Base-by-base conservation (phyloP, 92 coral and sea anemone species). In the Porites cylindrica region DNA sequence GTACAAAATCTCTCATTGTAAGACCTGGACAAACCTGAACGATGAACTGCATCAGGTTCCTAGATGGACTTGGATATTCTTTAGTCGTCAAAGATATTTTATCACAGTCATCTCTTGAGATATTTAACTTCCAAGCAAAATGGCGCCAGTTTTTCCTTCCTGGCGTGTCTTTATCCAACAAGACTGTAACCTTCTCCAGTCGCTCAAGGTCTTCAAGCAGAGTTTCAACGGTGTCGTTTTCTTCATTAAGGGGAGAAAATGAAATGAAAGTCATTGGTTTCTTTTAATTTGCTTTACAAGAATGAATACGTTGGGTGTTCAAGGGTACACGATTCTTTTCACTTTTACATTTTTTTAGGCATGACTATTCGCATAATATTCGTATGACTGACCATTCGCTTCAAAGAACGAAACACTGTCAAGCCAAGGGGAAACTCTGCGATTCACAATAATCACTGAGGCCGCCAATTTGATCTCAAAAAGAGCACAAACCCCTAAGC, bases 41-140 rank as follows among this genome's bases (percentile, higher is more conserved):
- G 47, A 67, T 67, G 72, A 21, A 67, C 29, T 67, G 32, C 72
- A 67, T 21, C 32, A 67, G 21, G 14, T 67, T 67, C 1, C 29
- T 67, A 43, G 72, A 21, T 24, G 72, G 72, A 43, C 72, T 67
- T 67, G 72, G 72, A 67, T 21, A 21, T 12, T 17, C 72, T 67
- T 67, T 21, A 2, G 72, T 26, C 10, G 7, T n/a, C 72, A 67
- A 67, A 13, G 11, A 7, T 38, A 38, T 38, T 38, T 38, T 38
- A 10, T 21, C 7, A 23, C 72, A 67, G 23, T 24, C 72, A 13
- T 67, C 29, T 4, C 10, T 67, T 10, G 72, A 67, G 43, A 67
- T 67, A 23, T 7, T 50, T 21, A 67, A 23, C 43, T 10, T 23
- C 16, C 6, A 47, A 23, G 72, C 72, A 67, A 67, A 67, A 67